Percentiles rank a stretch among this genome's conserved stretches.
Conservation (phyloP, 2,113 vertebrate genomes). For the Andinoacara biseriatus region DNA sequence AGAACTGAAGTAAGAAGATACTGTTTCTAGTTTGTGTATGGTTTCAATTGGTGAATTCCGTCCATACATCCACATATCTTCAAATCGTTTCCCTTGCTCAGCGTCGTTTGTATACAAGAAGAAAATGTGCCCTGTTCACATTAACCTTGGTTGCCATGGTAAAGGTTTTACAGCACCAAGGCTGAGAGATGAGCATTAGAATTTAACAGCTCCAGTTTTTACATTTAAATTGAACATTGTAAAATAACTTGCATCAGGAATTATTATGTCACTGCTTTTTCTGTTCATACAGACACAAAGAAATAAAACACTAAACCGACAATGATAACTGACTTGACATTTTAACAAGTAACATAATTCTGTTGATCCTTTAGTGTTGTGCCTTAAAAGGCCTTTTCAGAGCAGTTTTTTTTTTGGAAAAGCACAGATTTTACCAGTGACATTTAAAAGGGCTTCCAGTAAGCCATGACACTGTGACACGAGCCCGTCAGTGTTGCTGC, state of each 20-base stretch:
- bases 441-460: not conserved
- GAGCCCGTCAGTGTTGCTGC: not conserved
- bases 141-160: slow-evolving; percentile 47
- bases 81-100: not conserved
- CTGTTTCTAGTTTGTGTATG: not conserved
- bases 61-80: not conserved
- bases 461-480: not conserved
- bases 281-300: not conserved
- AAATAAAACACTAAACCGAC: not conserved
- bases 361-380: not conserved
- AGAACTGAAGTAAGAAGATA: not conserved
- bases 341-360: not conserved
- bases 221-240: slow-evolving; percentile 5
- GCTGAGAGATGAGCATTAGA: slow-evolving; percentile 13
- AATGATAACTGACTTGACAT: not conserved
- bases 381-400: not conserved
- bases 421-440: not conserved
- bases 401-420: not conserved
- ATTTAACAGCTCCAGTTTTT: slow-evolving; percentile 13
- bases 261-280: not conserved
- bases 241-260: not conserved
- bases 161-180: slow-evolving; percentile 39
- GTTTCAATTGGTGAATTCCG: not conserved
- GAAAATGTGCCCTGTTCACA: not conserved
- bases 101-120: not conserved